Base-by-base conservation (phyloP, 1,140 invertebrate species). In the Euura saliciscinereae region DNA sequence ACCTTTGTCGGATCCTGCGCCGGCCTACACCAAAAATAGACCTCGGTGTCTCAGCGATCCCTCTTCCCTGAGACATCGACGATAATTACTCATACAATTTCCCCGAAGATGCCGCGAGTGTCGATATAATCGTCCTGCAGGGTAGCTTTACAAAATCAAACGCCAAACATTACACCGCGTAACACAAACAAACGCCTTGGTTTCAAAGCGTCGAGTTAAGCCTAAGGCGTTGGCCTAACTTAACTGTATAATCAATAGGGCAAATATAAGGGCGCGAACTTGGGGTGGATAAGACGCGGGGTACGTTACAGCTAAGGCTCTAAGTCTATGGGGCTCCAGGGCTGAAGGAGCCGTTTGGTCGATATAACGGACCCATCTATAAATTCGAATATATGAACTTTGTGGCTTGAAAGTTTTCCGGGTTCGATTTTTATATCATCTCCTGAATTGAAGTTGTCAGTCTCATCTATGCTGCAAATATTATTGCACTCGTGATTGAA, bases 231-330 rank as follows among this genome's bases (percentile, higher is more conserved):
- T 73, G 74, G 74, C 43, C 68, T 74, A 74, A 73, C 74, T 76
- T 79, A 78, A 77, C 79, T 77, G 75, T 77, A 76, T 78, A 80
- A 79, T 80, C 78, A 75, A 78, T 80, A 78, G 73, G 74, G 76
- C 72, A 79, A 79, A 80, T 76, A 78, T 71, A 74, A 79, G 75
- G 78, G 76, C 78, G 76, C 74, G 75, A 77, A 73, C 74, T 75
- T 68, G 64, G 75, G 70, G 71, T 72, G 70, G 66, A 76, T 78
- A 74, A 77, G 73, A 78, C 51, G 51, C 51, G 8, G 51, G 13
- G 8, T 59, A 59, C 75, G 75, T 81, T 79, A 74, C 71, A 71
- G 44, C 70, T 44, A 44, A 69, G 42, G 70, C 74, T 44, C 28
- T 8, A 67, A 67, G 66, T 44, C 66, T 59, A 67, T 3, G 28